phyloP scores from a whole-genome alignment of 2,888 invertebrate genomes.

The Seira sanloemensis region DNA sequence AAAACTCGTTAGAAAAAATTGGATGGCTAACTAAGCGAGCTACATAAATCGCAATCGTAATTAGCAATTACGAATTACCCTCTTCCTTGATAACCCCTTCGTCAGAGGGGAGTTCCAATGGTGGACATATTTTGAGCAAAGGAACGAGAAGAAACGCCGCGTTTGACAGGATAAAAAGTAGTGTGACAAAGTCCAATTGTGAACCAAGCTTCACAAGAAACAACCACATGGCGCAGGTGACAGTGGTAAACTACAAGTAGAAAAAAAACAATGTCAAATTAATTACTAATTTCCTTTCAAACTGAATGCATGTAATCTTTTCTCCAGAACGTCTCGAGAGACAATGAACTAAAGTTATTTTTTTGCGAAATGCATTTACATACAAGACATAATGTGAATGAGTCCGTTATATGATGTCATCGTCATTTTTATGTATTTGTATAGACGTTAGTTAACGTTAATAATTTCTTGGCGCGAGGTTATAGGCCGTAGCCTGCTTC shows the following conservation, averaged over 20 bases:
- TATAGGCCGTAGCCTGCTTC: too few species aligned
- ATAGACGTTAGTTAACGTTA: too few species aligned
- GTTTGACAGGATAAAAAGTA: conserved; percentile 68
- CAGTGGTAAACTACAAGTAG: conserved; percentile 64
- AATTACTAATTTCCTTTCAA: too few species aligned
- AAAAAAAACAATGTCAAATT: conserved; percentile 10
- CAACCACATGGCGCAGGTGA: conserved; percentile 64
- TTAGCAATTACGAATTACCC: too few species aligned
- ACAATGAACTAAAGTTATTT: too few species aligned
- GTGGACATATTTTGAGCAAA: conserved; percentile 59
- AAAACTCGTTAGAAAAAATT: not conserved
- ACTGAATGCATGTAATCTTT: too few species aligned
- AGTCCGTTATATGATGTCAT: too few species aligned
- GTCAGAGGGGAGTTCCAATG: conserved; percentile 34
- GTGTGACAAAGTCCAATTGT: conserved; percentile 63
- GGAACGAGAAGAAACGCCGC: conserved; percentile 66
- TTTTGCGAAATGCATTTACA: too few species aligned
- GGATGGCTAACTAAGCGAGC: not conserved
- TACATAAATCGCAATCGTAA: not conserved
- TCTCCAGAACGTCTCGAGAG: too few species aligned
- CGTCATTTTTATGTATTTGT: too few species aligned
- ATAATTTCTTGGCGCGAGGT: too few species aligned
- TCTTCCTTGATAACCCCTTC: conserved; percentile 53
- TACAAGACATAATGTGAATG: too few species aligned
- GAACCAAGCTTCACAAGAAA: conserved; percentile 67